Base-by-base conservation (phyloP, 2,888 invertebrate species). In the Tipula unca region DNA sequence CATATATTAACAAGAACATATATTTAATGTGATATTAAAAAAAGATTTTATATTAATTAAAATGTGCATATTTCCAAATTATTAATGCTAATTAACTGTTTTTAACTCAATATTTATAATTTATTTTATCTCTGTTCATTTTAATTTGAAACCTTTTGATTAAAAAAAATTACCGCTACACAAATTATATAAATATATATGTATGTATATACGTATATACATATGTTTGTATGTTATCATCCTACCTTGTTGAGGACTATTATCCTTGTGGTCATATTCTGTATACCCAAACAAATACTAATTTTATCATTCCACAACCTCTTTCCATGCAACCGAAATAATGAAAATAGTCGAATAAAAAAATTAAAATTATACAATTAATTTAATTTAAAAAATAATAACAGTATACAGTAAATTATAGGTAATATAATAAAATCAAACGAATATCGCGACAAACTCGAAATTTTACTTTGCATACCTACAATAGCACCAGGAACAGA, bases 301-400 rank as follows among this genome's bases (percentile, higher is more conserved):
- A 48, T 48, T 48, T 17, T 17, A 42, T n/a, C n/a, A n/a, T n/a
- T n/a, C n/a, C n/a, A n/a, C n/a, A n/a, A n/a, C n/a, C n/a, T n/a
- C n/a, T n/a, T n/a, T n/a, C n/a, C n/a, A 39, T 39, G 35, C 35
- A 39, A 69, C 69, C 69, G 4, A 6, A 42, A n/a, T 69, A 69
- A 69, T 69, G 10, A 69, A 25, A 69, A 69, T 69, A 69, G 0
- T 69, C 69, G 69, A 69, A 69, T 69, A 25, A 69, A 69, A 25
- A 69, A 69, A 69, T 69, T 69, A 69, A 69, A 69, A 69, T 25
- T 69, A 69, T 69, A 69, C 69, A 69, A 69, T 69, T 69, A 69
- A 69, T 69, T 69, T 25, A 69, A 69, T 69, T 69, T 25, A 69
- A 69, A 20, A 69, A 69, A 69, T 25, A n/a, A n/a, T n/a, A n/a